phyloP scores from a whole-genome alignment of 2,113 vertebrate species.

The Peromyscus maniculatus region DNA sequence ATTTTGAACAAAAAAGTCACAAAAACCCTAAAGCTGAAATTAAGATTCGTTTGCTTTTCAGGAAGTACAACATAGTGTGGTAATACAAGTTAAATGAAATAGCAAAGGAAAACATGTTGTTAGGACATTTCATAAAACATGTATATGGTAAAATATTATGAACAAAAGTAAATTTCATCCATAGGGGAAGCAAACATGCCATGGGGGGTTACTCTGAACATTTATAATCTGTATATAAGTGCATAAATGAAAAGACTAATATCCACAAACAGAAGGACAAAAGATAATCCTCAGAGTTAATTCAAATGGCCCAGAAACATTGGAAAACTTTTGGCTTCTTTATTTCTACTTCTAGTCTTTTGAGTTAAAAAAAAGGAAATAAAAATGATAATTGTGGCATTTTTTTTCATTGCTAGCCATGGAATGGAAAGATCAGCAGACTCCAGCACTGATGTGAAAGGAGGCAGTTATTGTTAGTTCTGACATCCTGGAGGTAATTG shows the following conservation, averaged over 20 bases:
- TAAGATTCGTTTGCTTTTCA: conserved; percentile 26
- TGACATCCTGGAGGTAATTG: neutral
- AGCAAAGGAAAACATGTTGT: neutral
- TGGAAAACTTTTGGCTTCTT: neutral
- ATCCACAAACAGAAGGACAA: neutral
- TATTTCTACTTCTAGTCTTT: neutral
- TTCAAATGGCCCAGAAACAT: neutral
- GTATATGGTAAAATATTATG: neutral
- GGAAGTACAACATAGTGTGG: neutral
- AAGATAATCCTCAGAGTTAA: neutral
- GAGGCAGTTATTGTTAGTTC: neutral
- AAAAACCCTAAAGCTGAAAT: neutral
- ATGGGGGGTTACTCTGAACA: neutral
- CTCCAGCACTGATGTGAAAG: neutral
- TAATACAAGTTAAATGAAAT: neutral
- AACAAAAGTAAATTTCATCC: neutral
- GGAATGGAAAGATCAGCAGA: neutral
- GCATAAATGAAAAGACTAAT: neutral
- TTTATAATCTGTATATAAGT: neutral
- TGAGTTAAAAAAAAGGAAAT: neutral
- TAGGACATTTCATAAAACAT: neutral
- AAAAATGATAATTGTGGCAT: neutral
- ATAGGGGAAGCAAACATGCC: neutral
- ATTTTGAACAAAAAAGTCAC: neutral
- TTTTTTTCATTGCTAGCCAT: neutral